Evolutionary conservation across 2,888 invertebrate genomes (phyloP).

Genomic region (Drosophila diplacantha): DNA sequence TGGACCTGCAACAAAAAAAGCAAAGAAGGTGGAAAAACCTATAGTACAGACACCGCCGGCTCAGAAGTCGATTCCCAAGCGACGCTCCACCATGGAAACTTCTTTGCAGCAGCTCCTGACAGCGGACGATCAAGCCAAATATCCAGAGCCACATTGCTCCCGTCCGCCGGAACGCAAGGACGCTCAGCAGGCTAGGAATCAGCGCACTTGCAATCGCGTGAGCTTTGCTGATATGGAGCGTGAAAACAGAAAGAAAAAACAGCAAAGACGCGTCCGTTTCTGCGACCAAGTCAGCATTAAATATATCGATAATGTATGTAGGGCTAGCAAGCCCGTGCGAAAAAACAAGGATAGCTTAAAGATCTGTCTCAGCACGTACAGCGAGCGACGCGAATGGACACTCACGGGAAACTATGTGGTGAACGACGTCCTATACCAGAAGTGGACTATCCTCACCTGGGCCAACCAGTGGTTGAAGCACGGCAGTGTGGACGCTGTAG

Average conservation of each 20-base stretch:
- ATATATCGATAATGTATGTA: conserved; percentile 59
- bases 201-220: conserved; percentile 47
- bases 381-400: conserved; percentile 61
- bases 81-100: conserved; percentile 41
- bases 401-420: conserved; percentile 42
- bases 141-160: not conserved
- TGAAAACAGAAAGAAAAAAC: conserved; percentile 23
- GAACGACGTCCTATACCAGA: conserved; percentile 77
- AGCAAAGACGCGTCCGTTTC: conserved; percentile 59
- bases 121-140: conserved; percentile 21
- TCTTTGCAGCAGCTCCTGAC: conserved; percentile 48
- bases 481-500: conserved; percentile 79
- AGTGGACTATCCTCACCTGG: conserved; percentile 82
- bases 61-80: conserved; percentile 3
- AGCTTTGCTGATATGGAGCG: conserved; percentile 71
- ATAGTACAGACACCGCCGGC: conserved; percentile 4
- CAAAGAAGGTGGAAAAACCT: conserved; percentile 29
- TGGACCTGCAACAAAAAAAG: no score
- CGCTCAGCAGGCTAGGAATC: conserved; percentile 38
- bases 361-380: conserved; percentile 46
- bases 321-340: conserved; percentile 49
- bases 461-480: conserved; percentile 83
- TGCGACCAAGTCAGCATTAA: conserved; percentile 57
- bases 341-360: conserved; percentile 44
- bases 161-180: conserved; percentile 47